Conservation (phyloP, 1,140 invertebrate species). For the Eupristina koningsbergeri region DNA sequence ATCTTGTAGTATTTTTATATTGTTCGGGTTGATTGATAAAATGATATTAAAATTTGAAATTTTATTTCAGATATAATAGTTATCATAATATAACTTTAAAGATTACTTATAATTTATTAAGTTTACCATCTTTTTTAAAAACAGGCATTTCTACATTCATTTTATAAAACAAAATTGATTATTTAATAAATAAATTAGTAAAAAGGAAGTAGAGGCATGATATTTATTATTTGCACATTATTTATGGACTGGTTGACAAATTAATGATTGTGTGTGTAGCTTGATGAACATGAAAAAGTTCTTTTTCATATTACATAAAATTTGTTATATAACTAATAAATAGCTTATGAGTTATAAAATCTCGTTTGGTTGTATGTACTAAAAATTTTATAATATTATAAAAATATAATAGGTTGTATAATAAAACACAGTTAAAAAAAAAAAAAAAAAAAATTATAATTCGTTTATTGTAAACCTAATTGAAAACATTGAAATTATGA, state of each 20-base stretch:
- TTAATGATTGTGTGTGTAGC: background rate
- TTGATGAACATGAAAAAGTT: background rate
- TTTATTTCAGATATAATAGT: background rate
- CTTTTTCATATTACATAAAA: slow-evolving; percentile 2
- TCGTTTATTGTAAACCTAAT: background rate
- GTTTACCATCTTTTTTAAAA: background rate
- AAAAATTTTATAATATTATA: background rate
- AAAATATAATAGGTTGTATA: background rate
- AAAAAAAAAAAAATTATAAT: background rate
- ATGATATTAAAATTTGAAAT: background rate
- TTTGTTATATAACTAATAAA: slow-evolving; percentile 12
- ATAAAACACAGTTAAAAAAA: background rate
- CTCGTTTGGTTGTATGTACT: background rate
- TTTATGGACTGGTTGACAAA: background rate
- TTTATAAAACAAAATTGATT: background rate
- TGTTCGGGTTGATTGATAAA: background rate
- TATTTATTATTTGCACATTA: background rate
- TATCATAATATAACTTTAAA: background rate
- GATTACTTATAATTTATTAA: background rate
- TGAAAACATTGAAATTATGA: background rate
- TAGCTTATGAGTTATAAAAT: slow-evolving; percentile 1
- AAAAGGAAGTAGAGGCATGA: background rate
- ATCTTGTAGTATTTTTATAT: background rate
- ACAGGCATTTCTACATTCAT: background rate
- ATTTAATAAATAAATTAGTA: background rate